These are phyloP conservation scores for Adelphocoris suturalis DNA, from an alignment of 2,888 invertebrate genomes.

Conservation along the genomic window DNA sequence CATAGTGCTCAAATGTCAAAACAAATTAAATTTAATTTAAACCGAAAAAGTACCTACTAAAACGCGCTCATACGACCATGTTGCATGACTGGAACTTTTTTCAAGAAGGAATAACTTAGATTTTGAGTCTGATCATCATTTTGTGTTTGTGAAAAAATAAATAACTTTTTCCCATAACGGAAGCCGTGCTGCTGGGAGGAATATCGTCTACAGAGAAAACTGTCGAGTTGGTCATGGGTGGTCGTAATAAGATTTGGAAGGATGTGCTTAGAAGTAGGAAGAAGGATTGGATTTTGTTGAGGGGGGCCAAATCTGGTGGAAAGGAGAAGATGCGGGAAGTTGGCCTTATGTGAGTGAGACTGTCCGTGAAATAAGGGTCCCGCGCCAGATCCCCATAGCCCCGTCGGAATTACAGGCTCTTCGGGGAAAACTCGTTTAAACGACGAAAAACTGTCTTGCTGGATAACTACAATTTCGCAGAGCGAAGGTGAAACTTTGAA, in stretches of 20 bases:
- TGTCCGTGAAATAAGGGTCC: slow-evolving; percentile 72
- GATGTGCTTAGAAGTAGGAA: slow-evolving; percentile 9
- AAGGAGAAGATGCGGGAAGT: slow-evolving; percentile 44
- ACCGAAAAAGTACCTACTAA: no score
- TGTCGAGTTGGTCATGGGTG: slow-evolving; percentile 25
- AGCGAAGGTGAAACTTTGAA: background rate
- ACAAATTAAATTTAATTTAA: no score
- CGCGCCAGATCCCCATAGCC: slow-evolving; percentile 10
- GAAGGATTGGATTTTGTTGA: slow-evolving; percentile 41
- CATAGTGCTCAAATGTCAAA: no score
- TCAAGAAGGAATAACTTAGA: no score
- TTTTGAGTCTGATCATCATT: no score
- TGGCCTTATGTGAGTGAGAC: slow-evolving; percentile 65
- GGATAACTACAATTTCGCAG: background rate
- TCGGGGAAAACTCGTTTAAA: slow-evolving; percentile 42
- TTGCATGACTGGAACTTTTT: no score
- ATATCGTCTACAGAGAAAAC: background rate
- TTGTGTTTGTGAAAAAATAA: no score
- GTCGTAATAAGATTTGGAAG: background rate
- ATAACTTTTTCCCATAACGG: no score
- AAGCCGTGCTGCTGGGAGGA: background rate
- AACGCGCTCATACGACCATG: no score
- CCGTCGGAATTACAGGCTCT: slow-evolving; percentile 12
- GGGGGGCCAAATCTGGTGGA: slow-evolving; percentile 24
- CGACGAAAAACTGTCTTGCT: slow-evolving; percentile 1